phyloP scores from a whole-genome alignment of 2,797 vertebrate genomes.

The Tapera naevia region DNA sequence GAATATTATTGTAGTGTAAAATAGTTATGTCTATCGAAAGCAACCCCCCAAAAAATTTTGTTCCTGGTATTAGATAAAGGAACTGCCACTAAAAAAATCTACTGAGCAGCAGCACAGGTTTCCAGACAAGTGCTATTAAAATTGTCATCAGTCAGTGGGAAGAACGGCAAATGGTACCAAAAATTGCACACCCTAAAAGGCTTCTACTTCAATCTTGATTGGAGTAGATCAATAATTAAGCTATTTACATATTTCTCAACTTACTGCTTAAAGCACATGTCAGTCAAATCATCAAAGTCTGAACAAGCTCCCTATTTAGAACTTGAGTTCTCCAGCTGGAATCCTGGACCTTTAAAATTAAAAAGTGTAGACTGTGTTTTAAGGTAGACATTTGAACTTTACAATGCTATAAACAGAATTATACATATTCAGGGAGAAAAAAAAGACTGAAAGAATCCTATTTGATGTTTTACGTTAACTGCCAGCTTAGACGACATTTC shows the following conservation, averaged over 20 bases:
- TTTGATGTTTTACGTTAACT: not conserved
- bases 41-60: not conserved
- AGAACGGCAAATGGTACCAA: not conserved
- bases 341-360: not conserved
- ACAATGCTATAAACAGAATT: not conserved
- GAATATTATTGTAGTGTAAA: not conserved
- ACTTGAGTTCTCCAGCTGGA: not conserved
- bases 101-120: not conserved
- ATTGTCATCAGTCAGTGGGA: not conserved
- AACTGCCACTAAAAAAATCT: not conserved
- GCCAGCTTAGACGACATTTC: not conserved
- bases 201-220: not conserved
- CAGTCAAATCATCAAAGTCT: not conserved
- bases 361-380: not conserved
- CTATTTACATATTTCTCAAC: not conserved
- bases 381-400: not conserved
- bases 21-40: not conserved
- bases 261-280: not conserved
- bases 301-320: not conserved
- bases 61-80: not conserved
- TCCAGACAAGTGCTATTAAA: not conserved
- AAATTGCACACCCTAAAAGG: not conserved
- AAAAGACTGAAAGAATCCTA: not conserved
- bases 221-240: not conserved
- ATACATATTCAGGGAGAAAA: fast-evolving